These are phyloP conservation scores for Thalpophila matura DNA, from an alignment of 2,888 invertebrate species.

Conservation along the genomic window DNA sequence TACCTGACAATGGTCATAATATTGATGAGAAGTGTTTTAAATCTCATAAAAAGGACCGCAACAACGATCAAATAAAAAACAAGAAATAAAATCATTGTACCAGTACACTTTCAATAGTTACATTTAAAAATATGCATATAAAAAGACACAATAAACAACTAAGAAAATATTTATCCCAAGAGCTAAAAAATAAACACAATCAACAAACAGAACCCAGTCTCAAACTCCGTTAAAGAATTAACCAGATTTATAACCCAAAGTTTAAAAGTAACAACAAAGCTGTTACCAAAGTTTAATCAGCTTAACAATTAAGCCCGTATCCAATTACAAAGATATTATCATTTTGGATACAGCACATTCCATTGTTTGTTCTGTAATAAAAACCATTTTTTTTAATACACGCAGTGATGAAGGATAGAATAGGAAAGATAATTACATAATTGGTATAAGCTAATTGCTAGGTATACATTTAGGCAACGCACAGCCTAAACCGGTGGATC, in stretches of 20 bases:
- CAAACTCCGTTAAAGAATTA: slow-evolving; percentile 20
- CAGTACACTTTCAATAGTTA: too few relatives aligned
- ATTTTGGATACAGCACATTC: slow-evolving; percentile 51
- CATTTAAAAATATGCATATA: background rate
- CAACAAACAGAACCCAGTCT: slow-evolving; percentile 43
- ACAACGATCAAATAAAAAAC: too few relatives aligned
- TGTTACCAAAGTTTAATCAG: slow-evolving; percentile 68
- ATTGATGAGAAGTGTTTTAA: too few relatives aligned
- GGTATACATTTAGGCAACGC: too few relatives aligned
- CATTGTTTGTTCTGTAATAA: slow-evolving; percentile 64
- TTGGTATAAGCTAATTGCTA: too few relatives aligned
- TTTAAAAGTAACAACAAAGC: slow-evolving; percentile 63
- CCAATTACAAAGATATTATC: slow-evolving; percentile 76
- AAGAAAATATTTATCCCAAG: background rate
- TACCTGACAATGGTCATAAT: too few relatives aligned
- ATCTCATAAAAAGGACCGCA: too few relatives aligned
- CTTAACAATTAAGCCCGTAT: slow-evolving; percentile 75
- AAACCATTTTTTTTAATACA: slow-evolving; percentile 25
- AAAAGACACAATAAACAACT: background rate
- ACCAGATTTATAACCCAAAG: slow-evolving; percentile 58
- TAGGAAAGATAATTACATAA: too few relatives aligned
- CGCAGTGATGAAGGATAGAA: background rate
- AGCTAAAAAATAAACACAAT: slow-evolving; percentile 5
- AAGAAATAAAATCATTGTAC: too few relatives aligned
- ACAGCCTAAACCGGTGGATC: too few relatives aligned